Conservation (phyloP, 2,797 vertebrate genomes). For the Pitangus sulphuratus region DNA sequence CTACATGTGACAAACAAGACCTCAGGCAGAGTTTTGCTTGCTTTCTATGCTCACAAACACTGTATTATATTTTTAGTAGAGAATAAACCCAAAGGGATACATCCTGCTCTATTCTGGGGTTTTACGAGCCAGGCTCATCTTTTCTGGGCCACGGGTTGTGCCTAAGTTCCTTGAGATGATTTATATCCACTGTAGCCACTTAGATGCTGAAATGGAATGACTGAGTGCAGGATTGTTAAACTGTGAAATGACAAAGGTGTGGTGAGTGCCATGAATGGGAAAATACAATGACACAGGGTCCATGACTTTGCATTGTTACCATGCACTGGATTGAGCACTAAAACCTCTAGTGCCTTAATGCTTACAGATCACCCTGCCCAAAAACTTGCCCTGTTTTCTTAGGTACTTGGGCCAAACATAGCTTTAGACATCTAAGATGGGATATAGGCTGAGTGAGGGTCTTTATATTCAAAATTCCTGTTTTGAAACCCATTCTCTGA, state of each 20-base stretch:
- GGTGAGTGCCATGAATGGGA: not conserved
- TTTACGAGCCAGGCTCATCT: not conserved
- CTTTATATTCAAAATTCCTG: not conserved
- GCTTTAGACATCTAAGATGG: not conserved
- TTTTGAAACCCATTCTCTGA: not conserved
- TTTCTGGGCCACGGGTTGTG: not conserved
- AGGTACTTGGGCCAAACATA: not conserved
- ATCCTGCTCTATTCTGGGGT: accelerated
- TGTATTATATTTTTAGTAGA: not conserved
- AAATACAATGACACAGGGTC: not conserved
- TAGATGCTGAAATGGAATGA: not conserved
- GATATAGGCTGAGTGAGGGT: not conserved
- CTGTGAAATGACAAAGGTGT: not conserved
- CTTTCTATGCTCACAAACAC: not conserved
- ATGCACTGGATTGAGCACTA: not conserved
- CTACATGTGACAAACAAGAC: not conserved
- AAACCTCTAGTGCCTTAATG: not conserved
- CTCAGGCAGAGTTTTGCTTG: not conserved
- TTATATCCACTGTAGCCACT: not conserved
- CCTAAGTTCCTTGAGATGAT: not conserved
- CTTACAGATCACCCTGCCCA: accelerated
- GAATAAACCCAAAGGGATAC: not conserved
- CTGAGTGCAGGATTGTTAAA: not conserved
- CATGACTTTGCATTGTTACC: not conserved
- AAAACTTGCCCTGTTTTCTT: not conserved